These are phyloP conservation scores for Strigamia crassipes DNA, from an alignment of 2,888 invertebrate species.

Conservation along the genomic window DNA sequence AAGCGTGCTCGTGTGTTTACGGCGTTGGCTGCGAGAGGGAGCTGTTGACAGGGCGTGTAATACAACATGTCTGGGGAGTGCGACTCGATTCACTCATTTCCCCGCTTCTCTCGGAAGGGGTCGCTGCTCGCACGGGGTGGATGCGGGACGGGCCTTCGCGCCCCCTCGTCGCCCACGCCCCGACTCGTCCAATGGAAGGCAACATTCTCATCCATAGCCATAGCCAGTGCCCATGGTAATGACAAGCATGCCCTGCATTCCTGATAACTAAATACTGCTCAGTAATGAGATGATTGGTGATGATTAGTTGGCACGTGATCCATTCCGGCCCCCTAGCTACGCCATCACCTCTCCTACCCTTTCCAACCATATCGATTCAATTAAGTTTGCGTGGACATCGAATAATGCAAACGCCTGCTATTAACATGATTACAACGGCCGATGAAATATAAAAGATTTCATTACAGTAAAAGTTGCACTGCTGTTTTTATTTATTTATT, in stretches of 20 bases:
- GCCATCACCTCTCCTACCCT: not conserved
- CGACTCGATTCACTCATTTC: not conserved
- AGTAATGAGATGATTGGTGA: not conserved
- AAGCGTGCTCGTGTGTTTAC: not conserved
- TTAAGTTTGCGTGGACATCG: not conserved
- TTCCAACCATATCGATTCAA: not conserved
- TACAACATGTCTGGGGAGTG: not conserved
- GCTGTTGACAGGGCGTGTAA: slow-evolving; percentile 1
- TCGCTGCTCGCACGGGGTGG: not conserved
- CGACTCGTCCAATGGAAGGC: not conserved
- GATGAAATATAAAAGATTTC: not conserved
- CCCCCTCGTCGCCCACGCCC: no score
- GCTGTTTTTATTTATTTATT: not conserved
- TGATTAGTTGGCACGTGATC: slow-evolving; percentile 6
- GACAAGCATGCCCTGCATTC: not conserved
- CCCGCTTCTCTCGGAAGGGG: slow-evolving; percentile 8
- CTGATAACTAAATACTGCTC: no score
- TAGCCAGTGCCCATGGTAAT: slow-evolving; percentile 41
- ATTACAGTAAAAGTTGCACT: not conserved
- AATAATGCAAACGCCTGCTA: not conserved
- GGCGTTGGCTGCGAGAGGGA: slow-evolving; percentile 34
- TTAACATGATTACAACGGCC: not conserved
- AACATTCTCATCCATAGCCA: not conserved
- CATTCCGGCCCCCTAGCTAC: not conserved
- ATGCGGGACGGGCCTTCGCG: not conserved